Base-by-base conservation (phyloP, 1,140 invertebrate genomes). In the Harpegnathos saltator region DNA sequence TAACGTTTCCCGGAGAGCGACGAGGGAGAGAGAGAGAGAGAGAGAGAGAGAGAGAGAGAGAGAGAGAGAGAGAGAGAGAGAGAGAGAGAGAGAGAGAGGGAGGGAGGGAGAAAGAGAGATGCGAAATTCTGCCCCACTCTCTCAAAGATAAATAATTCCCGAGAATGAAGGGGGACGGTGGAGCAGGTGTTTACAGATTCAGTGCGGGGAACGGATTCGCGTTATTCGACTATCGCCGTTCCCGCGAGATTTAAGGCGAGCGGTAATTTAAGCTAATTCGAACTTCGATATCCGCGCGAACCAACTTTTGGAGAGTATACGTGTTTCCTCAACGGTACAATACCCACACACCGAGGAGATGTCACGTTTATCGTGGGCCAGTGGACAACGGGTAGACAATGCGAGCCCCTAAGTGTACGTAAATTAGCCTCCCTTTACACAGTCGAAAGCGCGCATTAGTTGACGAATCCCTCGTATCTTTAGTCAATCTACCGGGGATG, bases 391-490 rank as follows among this genome's bases (percentile, higher is more conserved):
- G 73, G 19, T 48, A 56, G 52, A 80, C 65, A 80, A 80, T 80
- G 33, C n/a, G 52, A 58, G 54, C 75, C 48, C 58, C 29, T 44
- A 80, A 69, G 44, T 80, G 66, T 80, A 71, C 75, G 52, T 71
- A 69, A 80, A 80, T 81, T 80, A 86, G 81, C 66, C 58, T 84
- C 65, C 85, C 77, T 87, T 86, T 68, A 82, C 69, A 69, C 83
- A 86, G 69, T 82, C 84, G 86, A 81, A 85, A 54, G 68, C 74
- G 88, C 73, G 80, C 75, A 84, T 88, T 84, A 88, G 88, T 88
- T 88, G 88, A 86, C 86, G 87, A 88, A 89, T 88, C 82, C 77
- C 84, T 74, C 83, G 78, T 89, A 89, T 89, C 87, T 88, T 89
- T 65, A 85, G 89, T 89, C 85, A 83, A 89, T 89, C 83, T 83